phyloP scores from a whole-genome alignment of 2,113 vertebrate genomes.

The Notarius quadriscutis region DNA sequence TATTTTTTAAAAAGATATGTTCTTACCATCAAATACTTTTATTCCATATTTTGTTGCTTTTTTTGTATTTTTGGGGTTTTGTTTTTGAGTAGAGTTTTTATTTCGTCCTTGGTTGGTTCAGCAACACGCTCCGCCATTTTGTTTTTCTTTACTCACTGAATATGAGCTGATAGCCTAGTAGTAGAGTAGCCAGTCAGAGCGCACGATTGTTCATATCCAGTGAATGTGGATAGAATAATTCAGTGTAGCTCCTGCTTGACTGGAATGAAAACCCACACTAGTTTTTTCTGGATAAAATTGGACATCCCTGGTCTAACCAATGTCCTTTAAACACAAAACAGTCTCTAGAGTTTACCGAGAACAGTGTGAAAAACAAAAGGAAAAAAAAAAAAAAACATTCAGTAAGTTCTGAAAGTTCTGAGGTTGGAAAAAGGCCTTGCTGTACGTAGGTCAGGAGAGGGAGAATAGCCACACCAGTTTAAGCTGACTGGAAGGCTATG shows the following conservation, averaged over 20 bases:
- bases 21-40: too few species aligned
- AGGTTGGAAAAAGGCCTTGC: background rate
- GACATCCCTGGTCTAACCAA: background rate
- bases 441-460: background rate
- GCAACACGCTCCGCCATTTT: too few species aligned
- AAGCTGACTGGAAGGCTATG: background rate
- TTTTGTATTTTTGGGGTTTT: too few species aligned
- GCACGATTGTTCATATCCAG: too few species aligned
- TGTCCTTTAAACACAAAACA: background rate
- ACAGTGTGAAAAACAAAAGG: background rate
- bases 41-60: too few species aligned
- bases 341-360: background rate
- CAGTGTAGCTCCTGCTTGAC: background rate
- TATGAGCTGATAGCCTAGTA: too few species aligned
- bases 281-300: background rate
- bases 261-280: background rate
- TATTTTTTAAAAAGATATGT: too few species aligned
- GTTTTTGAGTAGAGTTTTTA: too few species aligned
- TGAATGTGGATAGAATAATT: too few species aligned
- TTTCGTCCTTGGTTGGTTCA: too few species aligned
- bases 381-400: background rate
- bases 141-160: too few species aligned
- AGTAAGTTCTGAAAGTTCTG: background rate
- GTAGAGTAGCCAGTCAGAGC: too few species aligned
- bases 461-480: background rate